These are phyloP conservation scores for Altica lythri DNA, from an alignment of 2,888 invertebrate genomes.

Conservation along the genomic window DNA sequence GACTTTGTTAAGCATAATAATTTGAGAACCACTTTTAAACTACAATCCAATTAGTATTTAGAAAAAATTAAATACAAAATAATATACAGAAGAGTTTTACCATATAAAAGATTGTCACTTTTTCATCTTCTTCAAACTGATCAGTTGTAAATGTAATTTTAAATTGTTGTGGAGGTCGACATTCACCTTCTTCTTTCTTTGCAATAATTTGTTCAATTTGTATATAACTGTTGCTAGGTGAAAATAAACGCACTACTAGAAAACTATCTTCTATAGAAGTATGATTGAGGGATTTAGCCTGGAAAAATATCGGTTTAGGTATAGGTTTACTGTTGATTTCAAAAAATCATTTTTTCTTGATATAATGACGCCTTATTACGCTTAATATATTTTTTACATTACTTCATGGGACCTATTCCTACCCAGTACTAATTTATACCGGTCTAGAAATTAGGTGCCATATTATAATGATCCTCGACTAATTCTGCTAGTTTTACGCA, in stretches of 20 bases:
- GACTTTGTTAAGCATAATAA: constrained; percentile 48
- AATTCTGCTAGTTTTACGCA: too few relatives aligned
- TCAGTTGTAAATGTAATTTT: constrained; percentile 51
- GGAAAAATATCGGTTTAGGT: constrained; percentile 30
- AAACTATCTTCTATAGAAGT: constrained; percentile 43
- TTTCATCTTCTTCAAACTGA: constrained; percentile 44
- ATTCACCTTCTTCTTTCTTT: constrained; percentile 41
- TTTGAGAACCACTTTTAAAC: constrained; percentile 52
- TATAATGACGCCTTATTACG: too few relatives aligned
- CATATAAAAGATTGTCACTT: constrained; percentile 52
- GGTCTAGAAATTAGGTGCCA: too few relatives aligned
- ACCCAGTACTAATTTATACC: too few relatives aligned
- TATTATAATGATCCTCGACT: too few relatives aligned
- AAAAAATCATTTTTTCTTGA: too few relatives aligned
- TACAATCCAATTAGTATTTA: constrained; percentile 40
- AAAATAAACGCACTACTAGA: constrained; percentile 49
- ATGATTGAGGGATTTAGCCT: constrained; percentile 52
- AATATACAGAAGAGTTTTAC: constrained; percentile 36
- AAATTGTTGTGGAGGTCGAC: constrained; percentile 50
- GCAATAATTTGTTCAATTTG: constrained; percentile 43
- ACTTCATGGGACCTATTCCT: too few relatives aligned
- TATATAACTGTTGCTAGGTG: constrained; percentile 52
- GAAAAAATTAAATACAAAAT: neutral
- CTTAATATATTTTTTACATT: too few relatives aligned
- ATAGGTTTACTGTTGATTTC: too few relatives aligned